These are phyloP conservation scores for Drosophila subquinaria DNA, from an alignment of 2,888 invertebrate species.

Conservation along the genomic window DNA sequence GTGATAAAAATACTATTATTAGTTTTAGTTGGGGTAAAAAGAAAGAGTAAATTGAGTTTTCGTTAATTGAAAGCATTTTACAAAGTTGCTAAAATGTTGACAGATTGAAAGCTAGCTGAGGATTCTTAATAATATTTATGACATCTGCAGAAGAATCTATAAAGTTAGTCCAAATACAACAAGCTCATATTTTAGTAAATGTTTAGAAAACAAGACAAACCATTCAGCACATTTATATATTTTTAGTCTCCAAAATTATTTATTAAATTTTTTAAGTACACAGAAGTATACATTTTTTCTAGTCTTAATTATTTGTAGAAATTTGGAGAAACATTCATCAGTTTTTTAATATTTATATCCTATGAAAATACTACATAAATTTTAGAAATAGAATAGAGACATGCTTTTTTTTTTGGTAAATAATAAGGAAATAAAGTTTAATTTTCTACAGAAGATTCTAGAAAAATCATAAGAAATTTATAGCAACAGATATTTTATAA, in stretches of 20 bases:
- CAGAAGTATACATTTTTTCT: too few relatives aligned
- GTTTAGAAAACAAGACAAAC: too few relatives aligned
- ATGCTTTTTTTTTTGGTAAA: too few relatives aligned
- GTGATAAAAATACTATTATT: slow-evolving; percentile 1
- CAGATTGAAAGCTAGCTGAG: not conserved
- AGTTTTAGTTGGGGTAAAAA: not conserved
- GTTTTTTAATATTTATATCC: not conserved
- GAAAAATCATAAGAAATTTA: not conserved
- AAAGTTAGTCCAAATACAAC: too few relatives aligned
- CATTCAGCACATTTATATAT: too few relatives aligned
- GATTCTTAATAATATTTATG: not conserved
- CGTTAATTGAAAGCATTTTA: not conserved
- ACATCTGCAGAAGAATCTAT: too few relatives aligned
- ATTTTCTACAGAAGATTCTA: not conserved
- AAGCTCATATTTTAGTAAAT: too few relatives aligned
- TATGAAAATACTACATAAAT: not conserved
- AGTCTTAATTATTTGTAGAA: too few relatives aligned
- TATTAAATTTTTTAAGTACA: too few relatives aligned
- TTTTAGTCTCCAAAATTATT: too few relatives aligned
- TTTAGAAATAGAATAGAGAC: not conserved
- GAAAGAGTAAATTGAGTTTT: not conserved
- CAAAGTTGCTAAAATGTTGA: not conserved
- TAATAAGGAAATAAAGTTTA: not conserved
- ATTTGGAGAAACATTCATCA: too few relatives aligned
- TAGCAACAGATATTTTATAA: not conserved